Conservation (phyloP, 2,888 invertebrate genomes). For the Drosophila phalerata region DNA sequence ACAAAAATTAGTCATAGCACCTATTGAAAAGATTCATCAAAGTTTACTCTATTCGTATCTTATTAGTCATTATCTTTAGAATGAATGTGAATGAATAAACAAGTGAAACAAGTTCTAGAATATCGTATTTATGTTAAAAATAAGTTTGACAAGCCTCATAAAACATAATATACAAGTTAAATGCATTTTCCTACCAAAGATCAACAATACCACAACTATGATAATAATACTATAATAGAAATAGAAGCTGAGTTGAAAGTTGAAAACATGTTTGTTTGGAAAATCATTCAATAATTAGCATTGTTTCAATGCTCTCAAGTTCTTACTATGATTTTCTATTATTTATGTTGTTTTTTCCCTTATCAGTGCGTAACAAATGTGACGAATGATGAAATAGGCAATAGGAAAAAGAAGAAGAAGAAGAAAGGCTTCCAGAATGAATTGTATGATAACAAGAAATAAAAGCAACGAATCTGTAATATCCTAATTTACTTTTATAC, state of each 20-base stretch:
- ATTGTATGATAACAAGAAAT: background rate
- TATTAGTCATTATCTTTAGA: conserved; percentile 12
- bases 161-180: too few relatives aligned
- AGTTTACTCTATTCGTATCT: conserved; percentile 8
- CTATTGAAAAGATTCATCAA: conserved; percentile 15
- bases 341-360: background rate
- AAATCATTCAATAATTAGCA: background rate
- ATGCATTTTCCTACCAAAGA: too few relatives aligned
- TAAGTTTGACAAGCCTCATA: background rate
- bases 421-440: background rate
- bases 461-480: background rate
- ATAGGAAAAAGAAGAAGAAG: background rate
- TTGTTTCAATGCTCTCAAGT: conserved; percentile 1
- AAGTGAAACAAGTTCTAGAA: conserved; percentile 8
- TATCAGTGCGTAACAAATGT: conserved; percentile 4
- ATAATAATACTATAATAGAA: background rate
- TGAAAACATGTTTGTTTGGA: conserved; percentile 6
- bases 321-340: background rate
- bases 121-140: background rate
- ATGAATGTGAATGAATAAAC: conserved; percentile 3
- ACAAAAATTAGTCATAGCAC: conserved; percentile 28
- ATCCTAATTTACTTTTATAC: too few relatives aligned
- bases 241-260: background rate
- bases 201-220: too few relatives aligned
- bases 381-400: conserved; percentile 2